Evolutionary conservation across 1,140 invertebrate genomes (phyloP), one percentile per base, ranked within the genome.

Genomic region (Callitettix versicolor): DNA sequence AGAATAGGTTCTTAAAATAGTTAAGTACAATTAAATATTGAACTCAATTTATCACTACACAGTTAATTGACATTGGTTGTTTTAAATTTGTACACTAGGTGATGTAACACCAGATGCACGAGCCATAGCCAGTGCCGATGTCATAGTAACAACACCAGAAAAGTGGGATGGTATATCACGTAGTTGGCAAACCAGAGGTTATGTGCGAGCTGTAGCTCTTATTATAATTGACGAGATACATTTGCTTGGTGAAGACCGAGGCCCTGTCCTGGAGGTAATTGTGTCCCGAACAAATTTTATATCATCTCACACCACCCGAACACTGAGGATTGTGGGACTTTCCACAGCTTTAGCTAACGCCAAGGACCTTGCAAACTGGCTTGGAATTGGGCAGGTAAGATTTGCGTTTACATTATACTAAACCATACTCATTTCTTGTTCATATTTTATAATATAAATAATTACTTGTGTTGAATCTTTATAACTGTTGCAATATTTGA

Each of bases 221-320:
- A 91, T 99, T 55, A 83, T 99, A 20, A 98, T 99, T 62, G 96
- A 99, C 71, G 96, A 99, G 73, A 99, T 99, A 62, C 96, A 99
- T 76, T 72, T 99, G 24, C 73, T 99, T 40, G 96, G 93, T 56
- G 85, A 91, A 69, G 88, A 91, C 65, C 74, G 88, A 59, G 88
- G 88, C 15, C 88, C 88, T 0, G 87, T 91, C 5, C 71, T 91
- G 4, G 88, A 92, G 71, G 87, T 88, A 6, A 89, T 90, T 52
- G 83, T 89, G n/a, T 89, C 86, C 0, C 76, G 85, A 66, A 73
- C 78, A 64, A 96, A 95, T 73, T 95, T 92, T 64, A 96, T 96
- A 51, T 82, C 87, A 24, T 86, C 84, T 0, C 89, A 95, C 63
- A 95, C 91, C 0, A 76, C 81, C 21, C 73, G 75, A 20, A 74